phyloP scores from a whole-genome alignment of 2,797 vertebrate genomes.

The Streptopelia turtur region DNA sequence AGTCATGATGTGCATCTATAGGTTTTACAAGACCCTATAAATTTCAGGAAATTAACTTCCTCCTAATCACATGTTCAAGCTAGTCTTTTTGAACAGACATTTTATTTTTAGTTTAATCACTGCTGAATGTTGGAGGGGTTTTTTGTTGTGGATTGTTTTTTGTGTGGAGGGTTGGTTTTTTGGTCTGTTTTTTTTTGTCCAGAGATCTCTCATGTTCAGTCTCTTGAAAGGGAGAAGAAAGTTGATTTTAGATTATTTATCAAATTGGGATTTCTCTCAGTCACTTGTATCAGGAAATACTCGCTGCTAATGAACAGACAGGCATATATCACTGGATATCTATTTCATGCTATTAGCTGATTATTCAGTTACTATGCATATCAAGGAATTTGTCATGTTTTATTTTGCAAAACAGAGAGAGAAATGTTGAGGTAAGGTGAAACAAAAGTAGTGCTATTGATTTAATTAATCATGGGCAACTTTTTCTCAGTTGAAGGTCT shows the following conservation, averaged over 20 bases:
- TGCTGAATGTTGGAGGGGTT: not conserved
- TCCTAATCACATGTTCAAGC: slow-evolving; percentile 11
- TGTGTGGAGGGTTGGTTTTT: too few species aligned
- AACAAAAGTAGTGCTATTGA: not conserved
- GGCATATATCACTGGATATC: not conserved
- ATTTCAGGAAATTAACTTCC: slow-evolving; percentile 71
- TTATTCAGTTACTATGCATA: not conserved
- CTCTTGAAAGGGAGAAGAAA: not conserved
- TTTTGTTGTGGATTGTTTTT: too few species aligned
- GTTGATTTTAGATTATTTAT: not conserved
- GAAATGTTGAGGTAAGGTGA: not conserved
- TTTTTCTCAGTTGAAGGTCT: not conserved
- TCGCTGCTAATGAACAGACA: accelerated
- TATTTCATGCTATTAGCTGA: not conserved
- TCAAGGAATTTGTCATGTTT: not conserved
- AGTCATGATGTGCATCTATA: slow-evolving; percentile 46
- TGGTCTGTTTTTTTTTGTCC: not conserved
- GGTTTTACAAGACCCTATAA: slow-evolving; percentile 65
- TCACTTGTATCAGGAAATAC: not conserved
- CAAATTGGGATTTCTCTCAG: not conserved
- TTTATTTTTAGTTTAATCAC: slow-evolving; percentile 46
- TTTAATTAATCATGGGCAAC: not conserved
- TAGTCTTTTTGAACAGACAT: not conserved
- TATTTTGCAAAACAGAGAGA: not conserved
- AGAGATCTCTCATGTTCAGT: not conserved